Percentiles rank a stretch among this genome's conserved stretches.
Evolutionary conservation across 2,797 vertebrate species (phyloP).

Genomic region (Gallinago nigripennis): DNA sequence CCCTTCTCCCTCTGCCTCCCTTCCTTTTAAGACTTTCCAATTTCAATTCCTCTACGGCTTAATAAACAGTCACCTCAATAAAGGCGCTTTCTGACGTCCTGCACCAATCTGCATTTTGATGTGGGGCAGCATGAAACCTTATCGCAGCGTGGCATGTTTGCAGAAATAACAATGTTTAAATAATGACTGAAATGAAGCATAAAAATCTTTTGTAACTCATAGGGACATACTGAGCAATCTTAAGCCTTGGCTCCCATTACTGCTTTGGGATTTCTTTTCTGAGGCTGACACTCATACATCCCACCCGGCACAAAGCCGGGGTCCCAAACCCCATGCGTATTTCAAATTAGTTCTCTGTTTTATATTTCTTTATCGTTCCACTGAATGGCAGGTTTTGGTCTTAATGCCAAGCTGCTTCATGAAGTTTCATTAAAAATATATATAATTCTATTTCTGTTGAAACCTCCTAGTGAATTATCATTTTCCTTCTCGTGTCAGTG

Average conservation of each 20-base stretch:
- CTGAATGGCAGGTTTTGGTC: slow-evolving; percentile 48
- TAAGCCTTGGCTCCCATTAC: slow-evolving; percentile 62
- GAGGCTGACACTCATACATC: slow-evolving; percentile 53
- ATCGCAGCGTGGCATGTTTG: slow-evolving; percentile 80
- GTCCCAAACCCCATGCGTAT: slow-evolving; percentile 34
- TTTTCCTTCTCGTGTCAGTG: neutral
- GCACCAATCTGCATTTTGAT: slow-evolving; percentile 75
- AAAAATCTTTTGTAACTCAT: slow-evolving; percentile 74
- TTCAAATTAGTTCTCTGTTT: slow-evolving; percentile 38
- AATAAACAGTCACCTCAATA: slow-evolving; percentile 77
- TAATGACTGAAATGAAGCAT: slow-evolving; percentile 77
- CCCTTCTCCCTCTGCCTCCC: neutral
- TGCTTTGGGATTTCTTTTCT: slow-evolving; percentile 61
- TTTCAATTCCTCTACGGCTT: slow-evolving; percentile 69
- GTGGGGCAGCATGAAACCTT: slow-evolving; percentile 73
- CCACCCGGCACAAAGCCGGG: slow-evolving; percentile 19
- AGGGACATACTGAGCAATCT: slow-evolving; percentile 68
- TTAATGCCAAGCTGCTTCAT: slow-evolving; percentile 37
- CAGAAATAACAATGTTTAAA: slow-evolving; percentile 80
- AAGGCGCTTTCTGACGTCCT: slow-evolving; percentile 53
- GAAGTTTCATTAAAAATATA: slow-evolving; percentile 29
- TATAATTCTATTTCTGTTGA: slow-evolving; percentile 43
- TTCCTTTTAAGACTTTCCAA: slow-evolving; percentile 48
- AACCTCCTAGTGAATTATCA: neutral
- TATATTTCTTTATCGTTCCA: slow-evolving; percentile 33